Evolutionary conservation across 1,140 invertebrate species (phyloP), one percentile per base, ranked within the genome.

Genomic region (Drosophila subobscura): DNA sequence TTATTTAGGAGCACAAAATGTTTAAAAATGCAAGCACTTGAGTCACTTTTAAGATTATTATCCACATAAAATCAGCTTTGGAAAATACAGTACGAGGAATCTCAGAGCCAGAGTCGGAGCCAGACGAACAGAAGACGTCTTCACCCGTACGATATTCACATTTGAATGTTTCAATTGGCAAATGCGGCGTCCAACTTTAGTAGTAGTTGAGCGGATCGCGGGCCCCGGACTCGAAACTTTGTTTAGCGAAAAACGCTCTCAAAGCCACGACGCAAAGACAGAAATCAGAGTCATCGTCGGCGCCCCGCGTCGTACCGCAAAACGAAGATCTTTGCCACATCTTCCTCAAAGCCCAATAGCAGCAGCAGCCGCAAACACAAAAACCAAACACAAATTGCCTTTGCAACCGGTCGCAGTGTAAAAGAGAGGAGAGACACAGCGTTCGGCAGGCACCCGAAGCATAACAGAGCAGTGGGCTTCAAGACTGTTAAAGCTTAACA

Each of bases 161-260:
- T 90, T 89, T 91, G 89, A 90, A 90, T 90, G 89, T 81, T 91
- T 90, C 88, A 80, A 84, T 90, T 90, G 88, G 79, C 88, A 90
- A 88, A 88, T 77, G 83, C 76, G 79, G 89, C 79, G 64, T 85
- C 88, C 79, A 90, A 81, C 88, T 90, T 90, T 90, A 90, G 81
- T 90, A 90, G 81, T 90, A 90, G 78, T 74, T 86, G 64, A 77
- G 74, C 74, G 47, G 55, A 46, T 66, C 60, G 70, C 66, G 47
- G 58, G 53, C 70, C 60, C 53, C 74, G 57, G 72, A 85, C 74
- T 75, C 57, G 71, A 54, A 77, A 57, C 68, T 72, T 58, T 54
- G 71, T 58, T 54, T 72, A 59, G 68, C 79, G 52, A 85, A 85
- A 37, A 89, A 77, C 79, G 71, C 70, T 50, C 54, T 59, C 63